A percentile compares a stretch with the other conserved stretches of the same genome.
phyloP scores from a whole-genome alignment of 1,140 invertebrate genomes.

The Macrostomum lignano region DNA sequence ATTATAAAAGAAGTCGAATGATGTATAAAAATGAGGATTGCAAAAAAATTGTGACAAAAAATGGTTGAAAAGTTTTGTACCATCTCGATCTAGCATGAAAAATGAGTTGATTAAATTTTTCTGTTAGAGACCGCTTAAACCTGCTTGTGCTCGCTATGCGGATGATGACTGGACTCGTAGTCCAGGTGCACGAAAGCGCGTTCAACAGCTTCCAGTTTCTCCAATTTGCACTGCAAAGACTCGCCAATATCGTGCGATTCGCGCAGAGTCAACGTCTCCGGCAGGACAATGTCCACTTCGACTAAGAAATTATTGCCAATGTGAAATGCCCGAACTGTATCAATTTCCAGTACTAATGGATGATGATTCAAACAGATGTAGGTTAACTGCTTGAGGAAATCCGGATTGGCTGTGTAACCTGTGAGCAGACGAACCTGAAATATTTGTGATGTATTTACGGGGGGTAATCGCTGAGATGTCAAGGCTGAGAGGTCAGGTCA shows the following conservation, averaged over 20 bases:
- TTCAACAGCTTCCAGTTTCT: slow-evolving; percentile 26
- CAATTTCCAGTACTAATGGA: slow-evolving; percentile 19
- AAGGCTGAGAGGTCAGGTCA: too few species aligned
- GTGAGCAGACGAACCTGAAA: slow-evolving; percentile 19
- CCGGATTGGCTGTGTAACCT: slow-evolving; percentile 17
- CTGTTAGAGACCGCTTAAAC: too few species aligned
- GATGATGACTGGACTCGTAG: slow-evolving; percentile 24
- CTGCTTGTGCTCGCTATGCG: slow-evolving; percentile 16
- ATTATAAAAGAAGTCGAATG: too few species aligned
- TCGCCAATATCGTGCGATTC: slow-evolving; percentile 29
- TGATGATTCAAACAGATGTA: slow-evolving; percentile 25
- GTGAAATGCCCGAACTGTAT: slow-evolving; percentile 30
- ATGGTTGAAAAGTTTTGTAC: too few species aligned
- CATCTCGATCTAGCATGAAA: too few species aligned
- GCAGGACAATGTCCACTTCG: slow-evolving; percentile 24
- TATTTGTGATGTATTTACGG: too few species aligned
- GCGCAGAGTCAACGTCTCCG: slow-evolving; percentile 20
- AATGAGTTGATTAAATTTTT: too few species aligned
- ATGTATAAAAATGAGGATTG: too few species aligned
- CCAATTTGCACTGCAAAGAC: slow-evolving; percentile 25
- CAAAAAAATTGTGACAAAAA: too few species aligned
- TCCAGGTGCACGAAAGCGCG: slow-evolving; percentile 30
- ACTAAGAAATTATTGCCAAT: slow-evolving; percentile 26
- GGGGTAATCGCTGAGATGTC: too few species aligned
- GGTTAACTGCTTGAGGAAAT: slow-evolving; percentile 20